These are phyloP conservation scores for Portunus trituberculatus DNA, from an alignment of 1,140 invertebrate species.

Conservation along the genomic window DNA sequence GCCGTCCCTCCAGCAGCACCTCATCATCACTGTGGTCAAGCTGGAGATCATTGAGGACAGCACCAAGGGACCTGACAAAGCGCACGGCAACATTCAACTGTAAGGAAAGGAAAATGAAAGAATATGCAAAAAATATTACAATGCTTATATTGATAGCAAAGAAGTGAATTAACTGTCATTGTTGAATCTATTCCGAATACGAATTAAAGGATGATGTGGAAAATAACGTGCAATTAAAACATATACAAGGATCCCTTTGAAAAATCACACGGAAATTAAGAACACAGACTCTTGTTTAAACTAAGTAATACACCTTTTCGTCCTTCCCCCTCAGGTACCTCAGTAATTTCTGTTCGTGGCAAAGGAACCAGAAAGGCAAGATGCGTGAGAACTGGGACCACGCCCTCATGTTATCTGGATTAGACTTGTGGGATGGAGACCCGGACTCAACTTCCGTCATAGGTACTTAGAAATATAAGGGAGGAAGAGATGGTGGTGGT, in stretches of 20 bases:
- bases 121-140: too few relatives aligned
- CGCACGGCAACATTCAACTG: conserved; percentile 28
- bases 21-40: conserved; percentile 83
- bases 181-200: too few relatives aligned
- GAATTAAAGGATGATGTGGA: too few relatives aligned
- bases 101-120: too few relatives aligned
- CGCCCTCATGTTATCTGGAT: conserved; percentile 82
- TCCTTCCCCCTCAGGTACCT: conserved; percentile 79
- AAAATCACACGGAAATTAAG: too few relatives aligned
- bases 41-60: conserved; percentile 82
- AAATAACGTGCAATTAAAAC: too few relatives aligned
- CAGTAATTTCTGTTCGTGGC: conserved; percentile 80
- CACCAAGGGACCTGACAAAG: conserved; percentile 74
- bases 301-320: too few relatives aligned
- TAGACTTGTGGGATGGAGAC: conserved; percentile 77
- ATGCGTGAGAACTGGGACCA: conserved; percentile 81
- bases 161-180: too few relatives aligned
- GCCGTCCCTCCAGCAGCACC: conserved; percentile 83
- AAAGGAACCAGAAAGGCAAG: conserved; percentile 77
- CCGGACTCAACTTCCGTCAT: conserved; percentile 77
- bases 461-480: conserved; percentile 70
- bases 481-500: background rate
- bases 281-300: too few relatives aligned
- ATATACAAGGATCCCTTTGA: too few relatives aligned
- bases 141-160: too few relatives aligned